Conservation (phyloP, 2,113 vertebrate species). For the Piprites chloris region DNA sequence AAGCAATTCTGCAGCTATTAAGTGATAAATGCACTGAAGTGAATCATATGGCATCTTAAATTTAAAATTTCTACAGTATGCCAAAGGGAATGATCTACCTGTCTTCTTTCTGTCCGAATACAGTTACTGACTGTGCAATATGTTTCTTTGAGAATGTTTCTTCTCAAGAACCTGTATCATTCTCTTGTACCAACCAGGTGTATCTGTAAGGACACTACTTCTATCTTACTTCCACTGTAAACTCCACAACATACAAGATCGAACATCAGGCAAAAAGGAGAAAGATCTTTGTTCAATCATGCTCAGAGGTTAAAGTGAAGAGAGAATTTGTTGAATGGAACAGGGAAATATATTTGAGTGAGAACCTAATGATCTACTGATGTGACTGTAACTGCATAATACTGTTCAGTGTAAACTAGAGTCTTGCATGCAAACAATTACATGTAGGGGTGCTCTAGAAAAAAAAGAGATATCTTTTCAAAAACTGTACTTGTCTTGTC, state of each 20-base stretch:
- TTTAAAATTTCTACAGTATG: neutral
- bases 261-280: neutral
- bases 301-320: neutral
- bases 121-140: neutral
- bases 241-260: neutral
- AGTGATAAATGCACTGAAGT: constrained; percentile 3
- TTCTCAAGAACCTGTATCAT: neutral
- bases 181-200: neutral
- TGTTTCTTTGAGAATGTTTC: neutral
- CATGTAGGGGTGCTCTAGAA: neutral
- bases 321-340: neutral
- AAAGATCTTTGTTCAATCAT: neutral
- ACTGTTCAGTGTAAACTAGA: neutral
- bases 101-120: neutral
- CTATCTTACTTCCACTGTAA: neutral
- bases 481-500: neutral
- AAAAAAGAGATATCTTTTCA: neutral
- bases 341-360: neutral
- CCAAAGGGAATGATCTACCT: neutral
- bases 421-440: neutral
- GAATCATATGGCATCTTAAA: neutral
- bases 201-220: neutral
- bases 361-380: neutral
- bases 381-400: neutral
- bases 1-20: neutral